A percentile compares a stretch with the other conserved stretches of the same genome.
phyloP scores from a whole-genome alignment of 1,140 invertebrate genomes.

The Drosophila pectinifera region DNA sequence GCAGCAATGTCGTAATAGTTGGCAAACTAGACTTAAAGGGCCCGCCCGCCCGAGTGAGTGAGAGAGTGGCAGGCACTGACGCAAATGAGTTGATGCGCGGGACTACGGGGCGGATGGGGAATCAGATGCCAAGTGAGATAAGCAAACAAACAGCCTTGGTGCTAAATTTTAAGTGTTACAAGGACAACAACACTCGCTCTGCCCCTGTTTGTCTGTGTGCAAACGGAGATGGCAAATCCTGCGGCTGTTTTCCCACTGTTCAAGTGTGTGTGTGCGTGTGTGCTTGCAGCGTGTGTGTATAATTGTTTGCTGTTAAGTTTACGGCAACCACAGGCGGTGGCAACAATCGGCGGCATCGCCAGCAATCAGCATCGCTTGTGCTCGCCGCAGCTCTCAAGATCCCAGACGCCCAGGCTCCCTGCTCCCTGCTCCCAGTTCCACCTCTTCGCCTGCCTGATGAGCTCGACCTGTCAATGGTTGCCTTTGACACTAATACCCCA shows the following conservation, averaged over 20 bases:
- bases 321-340: constrained; percentile 74
- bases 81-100: constrained; percentile 38
- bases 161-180: constrained; percentile 84
- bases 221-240: constrained; percentile 54
- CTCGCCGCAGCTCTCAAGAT: constrained; percentile 13
- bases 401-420: constrained; percentile 5
- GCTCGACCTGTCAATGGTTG: constrained; percentile 60
- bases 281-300: constrained; percentile 31
- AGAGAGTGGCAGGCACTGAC: constrained; percentile 22
- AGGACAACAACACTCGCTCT: constrained; percentile 68
- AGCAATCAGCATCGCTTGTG: constrained; percentile 32
- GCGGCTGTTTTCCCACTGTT: constrained; percentile 59
- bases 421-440: background rate
- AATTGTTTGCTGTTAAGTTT: constrained; percentile 84
- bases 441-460: constrained; percentile 38
- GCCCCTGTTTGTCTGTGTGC: constrained; percentile 7
- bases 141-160: constrained; percentile 80
- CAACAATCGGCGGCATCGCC: constrained; percentile 61
- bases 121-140: constrained; percentile 75
- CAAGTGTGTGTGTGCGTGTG: constrained; percentile 14
- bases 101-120: constrained; percentile 39
- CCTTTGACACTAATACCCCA: constrained; percentile 72
- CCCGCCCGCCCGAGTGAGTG: background rate
- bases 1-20: constrained; percentile 61
- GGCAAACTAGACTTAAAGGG: constrained; percentile 52